Percentiles rank a stretch among this genome's conserved stretches.
phyloP scores from a whole-genome alignment of 2,797 vertebrate genomes.

The Lacerta bilineata region DNA sequence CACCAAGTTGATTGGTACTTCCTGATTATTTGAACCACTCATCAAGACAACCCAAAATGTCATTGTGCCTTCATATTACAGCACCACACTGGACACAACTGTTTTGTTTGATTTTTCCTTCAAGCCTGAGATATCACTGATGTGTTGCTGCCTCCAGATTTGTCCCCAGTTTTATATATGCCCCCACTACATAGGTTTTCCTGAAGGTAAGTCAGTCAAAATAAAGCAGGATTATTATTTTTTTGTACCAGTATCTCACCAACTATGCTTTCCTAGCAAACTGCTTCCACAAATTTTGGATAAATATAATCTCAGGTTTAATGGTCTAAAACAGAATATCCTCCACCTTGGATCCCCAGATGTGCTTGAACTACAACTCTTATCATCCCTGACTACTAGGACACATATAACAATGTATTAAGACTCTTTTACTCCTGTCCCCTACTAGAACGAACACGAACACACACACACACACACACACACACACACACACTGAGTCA shows the following conservation, averaged over 20 bases:
- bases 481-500: not conserved
- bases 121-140: not conserved
- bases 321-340: not conserved
- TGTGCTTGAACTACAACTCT: too few species aligned
- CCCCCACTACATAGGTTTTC: not conserved
- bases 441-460: not conserved
- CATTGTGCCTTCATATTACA: not conserved
- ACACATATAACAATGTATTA: not conserved
- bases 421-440: not conserved
- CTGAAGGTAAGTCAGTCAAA: not conserved
- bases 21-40: not conserved
- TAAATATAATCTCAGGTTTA: not conserved
- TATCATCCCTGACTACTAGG: too few species aligned
- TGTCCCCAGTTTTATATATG: not conserved
- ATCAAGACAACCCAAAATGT: not conserved
- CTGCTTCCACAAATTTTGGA: not conserved
- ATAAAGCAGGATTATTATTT: slow-evolving; percentile 3
- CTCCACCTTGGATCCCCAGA: too few species aligned
- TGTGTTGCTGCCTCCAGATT: not conserved
- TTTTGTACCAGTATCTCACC: slow-evolving; percentile 1
- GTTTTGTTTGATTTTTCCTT: not conserved
- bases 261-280: not conserved
- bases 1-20: not conserved
- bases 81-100: not conserved
- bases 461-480: too few species aligned